Percentiles rank a stretch among this genome's conserved stretches.
phyloP scores from a whole-genome alignment of 2,797 vertebrate genomes.

The Cyclura pinguis region DNA sequence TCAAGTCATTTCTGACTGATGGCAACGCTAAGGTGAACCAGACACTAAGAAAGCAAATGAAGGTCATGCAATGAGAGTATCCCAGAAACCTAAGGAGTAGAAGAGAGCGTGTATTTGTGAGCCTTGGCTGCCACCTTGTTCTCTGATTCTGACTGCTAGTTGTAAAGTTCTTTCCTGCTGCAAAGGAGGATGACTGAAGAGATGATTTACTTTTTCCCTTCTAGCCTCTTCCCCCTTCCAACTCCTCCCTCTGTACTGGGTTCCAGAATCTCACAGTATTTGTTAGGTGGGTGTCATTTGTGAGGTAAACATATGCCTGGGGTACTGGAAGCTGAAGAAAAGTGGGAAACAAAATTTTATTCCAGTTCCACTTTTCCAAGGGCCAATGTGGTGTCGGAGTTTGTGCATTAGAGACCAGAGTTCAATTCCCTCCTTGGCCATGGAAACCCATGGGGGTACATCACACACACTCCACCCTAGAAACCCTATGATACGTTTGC shows the following conservation, averaged over 20 bases:
- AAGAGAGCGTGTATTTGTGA: not conserved
- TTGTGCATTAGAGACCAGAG: too few relatives aligned
- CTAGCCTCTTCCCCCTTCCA: not conserved
- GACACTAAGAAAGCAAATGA: not conserved
- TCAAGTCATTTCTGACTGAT: too few relatives aligned
- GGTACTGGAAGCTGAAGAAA: not conserved
- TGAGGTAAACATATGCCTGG: not conserved
- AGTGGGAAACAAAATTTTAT: too few relatives aligned
- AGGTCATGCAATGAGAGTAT: not conserved
- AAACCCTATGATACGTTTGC: too few relatives aligned
- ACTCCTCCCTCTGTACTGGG: not conserved
- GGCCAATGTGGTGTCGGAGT: too few relatives aligned
- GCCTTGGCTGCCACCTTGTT: not conserved
- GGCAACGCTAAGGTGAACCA: too few relatives aligned
- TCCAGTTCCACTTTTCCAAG: too few relatives aligned
- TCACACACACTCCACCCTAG: too few relatives aligned
- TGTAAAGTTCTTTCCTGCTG: not conserved
- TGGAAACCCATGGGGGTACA: too few relatives aligned
- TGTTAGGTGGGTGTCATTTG: not conserved
- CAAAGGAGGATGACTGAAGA: not conserved
- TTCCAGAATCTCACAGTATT: not conserved
- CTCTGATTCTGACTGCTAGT: too few relatives aligned
- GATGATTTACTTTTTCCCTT: not conserved
- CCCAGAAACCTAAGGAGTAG: not conserved
- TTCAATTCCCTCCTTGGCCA: too few relatives aligned